Base-by-base conservation (phyloP, 2,113 vertebrate genomes). In the Crypturellus undulatus region DNA sequence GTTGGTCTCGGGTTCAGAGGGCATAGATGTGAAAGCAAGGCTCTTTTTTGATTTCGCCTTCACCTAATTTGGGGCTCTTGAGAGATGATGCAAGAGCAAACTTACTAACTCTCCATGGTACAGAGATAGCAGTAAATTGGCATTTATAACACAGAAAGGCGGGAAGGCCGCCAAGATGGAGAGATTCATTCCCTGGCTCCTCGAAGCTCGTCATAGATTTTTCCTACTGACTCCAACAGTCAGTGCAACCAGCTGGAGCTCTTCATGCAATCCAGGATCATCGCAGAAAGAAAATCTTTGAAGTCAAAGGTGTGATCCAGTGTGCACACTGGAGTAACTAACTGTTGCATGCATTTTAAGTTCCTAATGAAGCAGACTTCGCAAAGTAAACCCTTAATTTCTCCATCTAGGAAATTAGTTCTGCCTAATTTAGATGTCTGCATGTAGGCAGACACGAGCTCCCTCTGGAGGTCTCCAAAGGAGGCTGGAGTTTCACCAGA, bases 381-480 rank as follows among this genome's bases (percentile, higher is more conserved):
- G 56, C 2, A 0, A 52, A 93, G 83, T 89, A 92, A 95, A 95
- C 51, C 83, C 91, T 92, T 94, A 92, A 84, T 95, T 94, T 93
- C 77, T 80, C 72, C 64, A 47, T 78, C 79, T 86, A 90, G 83
- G 65, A 90, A 92, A 89, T 36, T 84, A 72, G 68, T 69, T 92
- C 83, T 93, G 92, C 64, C 43, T 86, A 78, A 89, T 93, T 94
- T 60, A 84, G 64, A 52, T 81, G 45, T n/a, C 69, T 75, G 68
- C 86, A 89, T 96, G 94, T 70, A 90, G 76, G 30, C 80, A 93
- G 94, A 62, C 92, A 94, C 96, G 96, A 75, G 94, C 96, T 95
- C 95, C 96, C 95, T 96, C 96, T 96, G 90, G 92, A 96, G 96
- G 94, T 88, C 42, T 86, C 73, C 38, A 26, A 58, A 38, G 85